phyloP scores from a whole-genome alignment of 2,888 invertebrate species.

The Spialia ferax region DNA sequence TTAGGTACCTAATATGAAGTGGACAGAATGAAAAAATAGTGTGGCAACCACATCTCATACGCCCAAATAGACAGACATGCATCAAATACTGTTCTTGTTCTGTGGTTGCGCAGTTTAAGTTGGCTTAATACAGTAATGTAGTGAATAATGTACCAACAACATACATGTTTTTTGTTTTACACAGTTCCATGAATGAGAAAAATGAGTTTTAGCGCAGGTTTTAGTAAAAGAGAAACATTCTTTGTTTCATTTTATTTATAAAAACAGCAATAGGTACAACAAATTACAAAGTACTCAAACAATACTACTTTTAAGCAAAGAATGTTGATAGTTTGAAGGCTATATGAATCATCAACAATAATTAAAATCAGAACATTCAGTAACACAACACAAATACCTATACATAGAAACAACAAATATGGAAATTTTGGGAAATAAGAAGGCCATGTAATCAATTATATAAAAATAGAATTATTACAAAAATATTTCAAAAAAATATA shows the following conservation, averaged over 20 bases:
- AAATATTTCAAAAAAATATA: neutral
- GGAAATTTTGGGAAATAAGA: too few species aligned
- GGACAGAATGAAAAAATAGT: too few species aligned
- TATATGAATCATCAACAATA: slow-evolving; percentile 12
- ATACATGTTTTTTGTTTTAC: too few species aligned
- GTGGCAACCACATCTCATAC: too few species aligned
- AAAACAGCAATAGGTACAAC: slow-evolving; percentile 16
- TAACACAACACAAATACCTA: neutral
- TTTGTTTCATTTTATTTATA: slow-evolving; percentile 12
- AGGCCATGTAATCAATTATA: too few species aligned
- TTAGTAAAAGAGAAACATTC: neutral
- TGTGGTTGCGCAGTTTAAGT: too few species aligned
- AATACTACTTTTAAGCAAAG: slow-evolving; percentile 5
- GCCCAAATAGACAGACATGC: too few species aligned
- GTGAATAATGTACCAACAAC: too few species aligned
- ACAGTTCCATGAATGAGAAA: neutral
- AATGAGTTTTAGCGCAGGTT: neutral
- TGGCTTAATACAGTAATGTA: too few species aligned
- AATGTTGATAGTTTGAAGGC: neutral
- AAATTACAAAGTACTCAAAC: slow-evolving; percentile 12
- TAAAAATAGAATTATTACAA: neutral
- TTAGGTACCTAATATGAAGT: too few species aligned
- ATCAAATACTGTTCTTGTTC: too few species aligned
- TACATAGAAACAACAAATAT: too few species aligned
- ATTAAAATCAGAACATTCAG: neutral